phyloP scores from a whole-genome alignment of 2,888 invertebrate species.

The Himalopsyche tibetana region DNA sequence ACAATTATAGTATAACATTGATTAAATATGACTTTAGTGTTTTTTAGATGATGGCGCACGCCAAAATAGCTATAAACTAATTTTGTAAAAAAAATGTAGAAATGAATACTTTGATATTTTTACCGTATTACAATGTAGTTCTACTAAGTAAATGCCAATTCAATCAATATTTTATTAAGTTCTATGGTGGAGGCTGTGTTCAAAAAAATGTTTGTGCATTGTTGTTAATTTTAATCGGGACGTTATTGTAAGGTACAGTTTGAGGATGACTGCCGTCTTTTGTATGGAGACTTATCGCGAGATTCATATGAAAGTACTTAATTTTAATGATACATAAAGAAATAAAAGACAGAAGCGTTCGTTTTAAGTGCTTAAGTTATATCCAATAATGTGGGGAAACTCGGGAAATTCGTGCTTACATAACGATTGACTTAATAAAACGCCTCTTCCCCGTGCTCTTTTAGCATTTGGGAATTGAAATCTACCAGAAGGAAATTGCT shows the following conservation, averaged over 20 bases:
- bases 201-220: too few species aligned
- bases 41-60: too few species aligned
- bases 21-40: too few species aligned
- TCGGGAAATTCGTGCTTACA: constrained; percentile 44
- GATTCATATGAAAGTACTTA: constrained; percentile 42
- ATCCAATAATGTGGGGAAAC: constrained; percentile 41
- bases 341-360: constrained; percentile 39
- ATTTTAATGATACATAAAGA: constrained; percentile 43
- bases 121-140: too few species aligned
- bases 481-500: constrained; percentile 62
- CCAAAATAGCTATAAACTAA: too few species aligned
- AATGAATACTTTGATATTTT: too few species aligned
- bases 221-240: not conserved
- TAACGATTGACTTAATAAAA: constrained; percentile 50
- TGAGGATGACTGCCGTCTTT: not conserved
- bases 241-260: not conserved
- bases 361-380: constrained; percentile 42
- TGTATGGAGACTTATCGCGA: constrained; percentile 5
- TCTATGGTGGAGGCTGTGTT: too few species aligned
- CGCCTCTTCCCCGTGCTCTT: constrained; percentile 50
- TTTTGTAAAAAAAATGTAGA: too few species aligned
- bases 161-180: too few species aligned
- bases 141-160: too few species aligned
- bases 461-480: constrained; percentile 61
- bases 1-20: too few species aligned